These are phyloP conservation scores for Drosophila insularis DNA, from an alignment of 1,140 invertebrate species.

Conservation along the genomic window DNA sequence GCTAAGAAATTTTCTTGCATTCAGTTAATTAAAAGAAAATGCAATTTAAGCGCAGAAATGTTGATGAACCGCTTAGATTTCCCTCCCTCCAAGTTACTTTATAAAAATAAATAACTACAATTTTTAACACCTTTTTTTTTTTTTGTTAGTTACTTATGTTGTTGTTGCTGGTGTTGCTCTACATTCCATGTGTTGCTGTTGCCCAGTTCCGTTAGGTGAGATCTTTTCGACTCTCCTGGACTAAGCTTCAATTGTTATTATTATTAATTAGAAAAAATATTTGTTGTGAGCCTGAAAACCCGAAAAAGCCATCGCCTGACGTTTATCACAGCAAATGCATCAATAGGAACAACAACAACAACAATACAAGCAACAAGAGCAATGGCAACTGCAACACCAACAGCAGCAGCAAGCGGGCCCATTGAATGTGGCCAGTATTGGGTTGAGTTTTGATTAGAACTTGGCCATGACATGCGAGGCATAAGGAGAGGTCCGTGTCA, in stretches of 20 bases:
- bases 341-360: conserved; percentile 25
- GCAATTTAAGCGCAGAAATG: conserved; percentile 43
- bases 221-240: conserved; percentile 17
- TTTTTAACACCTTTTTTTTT: conserved; percentile 11
- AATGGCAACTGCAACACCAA: conserved; percentile 10
- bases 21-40: conserved; percentile 57
- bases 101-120: conserved; percentile 13
- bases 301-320: conserved; percentile 46
- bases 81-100: no score
- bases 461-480: conserved; percentile 52
- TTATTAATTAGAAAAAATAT: conserved; percentile 66
- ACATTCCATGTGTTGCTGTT: conserved; percentile 24
- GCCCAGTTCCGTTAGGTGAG: conserved; percentile 47
- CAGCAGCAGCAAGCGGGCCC: conserved; percentile 1
- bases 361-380: conserved; percentile 25
- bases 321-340: conserved; percentile 47
- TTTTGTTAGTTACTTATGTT: no score
- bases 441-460: conserved; percentile 46
- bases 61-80: conserved; percentile 54
- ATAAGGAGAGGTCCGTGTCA: conserved; percentile 34
- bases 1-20: conserved; percentile 12
- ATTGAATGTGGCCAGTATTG: conserved; percentile 8
- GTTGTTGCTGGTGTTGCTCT: neutral
- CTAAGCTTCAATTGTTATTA: conserved; percentile 60
- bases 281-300: conserved; percentile 40